phyloP scores from a whole-genome alignment of 1,140 invertebrate genomes.

The Semibalanus balanoides region DNA sequence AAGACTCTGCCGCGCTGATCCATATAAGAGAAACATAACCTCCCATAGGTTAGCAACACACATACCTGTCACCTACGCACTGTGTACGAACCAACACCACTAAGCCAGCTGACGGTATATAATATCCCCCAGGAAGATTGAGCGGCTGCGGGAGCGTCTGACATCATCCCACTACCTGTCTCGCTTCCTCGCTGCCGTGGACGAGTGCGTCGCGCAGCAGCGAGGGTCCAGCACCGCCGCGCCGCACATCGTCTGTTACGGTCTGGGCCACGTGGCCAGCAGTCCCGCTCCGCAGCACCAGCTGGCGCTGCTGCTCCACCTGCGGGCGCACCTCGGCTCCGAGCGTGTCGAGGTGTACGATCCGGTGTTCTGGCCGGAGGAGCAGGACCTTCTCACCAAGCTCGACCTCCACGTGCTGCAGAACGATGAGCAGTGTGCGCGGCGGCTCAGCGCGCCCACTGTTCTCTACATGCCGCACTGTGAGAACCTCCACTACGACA shows the following conservation, averaged over 20 bases:
- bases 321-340: constrained; percentile 8
- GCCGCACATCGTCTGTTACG: constrained; percentile 19
- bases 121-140: neutral
- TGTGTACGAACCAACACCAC: too few relatives aligned
- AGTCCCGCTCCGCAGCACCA: constrained; percentile 17
- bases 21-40: too few relatives aligned
- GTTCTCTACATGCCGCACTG: constrained; percentile 32
- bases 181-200: neutral
- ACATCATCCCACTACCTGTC: neutral
- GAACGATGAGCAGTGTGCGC: constrained; percentile 25
- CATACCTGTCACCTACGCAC: too few relatives aligned
- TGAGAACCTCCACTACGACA: constrained; percentile 30
- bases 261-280: constrained; percentile 15
- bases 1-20: too few relatives aligned
- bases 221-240: neutral
- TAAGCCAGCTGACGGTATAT: too few relatives aligned
- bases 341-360: constrained; percentile 15
- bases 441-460: constrained; percentile 17
- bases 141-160: neutral
- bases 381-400: constrained; percentile 13
- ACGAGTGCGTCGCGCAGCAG: neutral
- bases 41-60: too few relatives aligned
- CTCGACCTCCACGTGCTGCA: constrained; percentile 13
- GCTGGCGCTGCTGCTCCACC: constrained; percentile 16
- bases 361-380: constrained; percentile 15